A percentile compares a stretch with the other conserved stretches of the same genome.
phyloP scores from a whole-genome alignment of 2,113 vertebrate species.

The Barbus barbus region DNA sequence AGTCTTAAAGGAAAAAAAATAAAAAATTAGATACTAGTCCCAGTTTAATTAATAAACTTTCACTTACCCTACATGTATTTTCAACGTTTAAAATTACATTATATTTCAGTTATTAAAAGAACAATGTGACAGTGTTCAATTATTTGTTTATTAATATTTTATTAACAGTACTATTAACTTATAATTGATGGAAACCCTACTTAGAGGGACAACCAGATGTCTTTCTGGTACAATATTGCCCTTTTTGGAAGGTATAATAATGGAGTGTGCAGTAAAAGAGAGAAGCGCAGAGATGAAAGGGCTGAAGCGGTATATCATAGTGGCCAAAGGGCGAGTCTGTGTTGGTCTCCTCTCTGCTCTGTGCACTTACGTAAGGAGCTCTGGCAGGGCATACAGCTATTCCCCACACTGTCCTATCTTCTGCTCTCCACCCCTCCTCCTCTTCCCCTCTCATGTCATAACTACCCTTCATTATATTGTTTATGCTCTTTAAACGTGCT shows the following conservation, averaged over 20 bases:
- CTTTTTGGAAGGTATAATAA: not conserved
- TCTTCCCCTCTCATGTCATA: not conserved
- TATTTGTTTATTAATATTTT: not conserved
- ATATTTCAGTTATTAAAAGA: too few species aligned
- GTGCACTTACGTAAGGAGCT: slow-evolving; percentile 4
- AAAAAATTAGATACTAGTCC: too few species aligned
- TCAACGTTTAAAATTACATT: too few species aligned
- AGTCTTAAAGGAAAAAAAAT: too few species aligned
- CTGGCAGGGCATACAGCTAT: not conserved
- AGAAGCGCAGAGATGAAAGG: too few species aligned
- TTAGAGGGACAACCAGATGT: not conserved
- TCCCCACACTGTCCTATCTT: not conserved
- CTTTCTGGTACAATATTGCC: not conserved
- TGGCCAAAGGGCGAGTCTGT: slow-evolving; percentile 47
- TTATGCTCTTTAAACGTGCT: not conserved
- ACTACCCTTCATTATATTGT: not conserved
- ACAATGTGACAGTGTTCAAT: too few species aligned
- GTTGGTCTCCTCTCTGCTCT: not conserved
- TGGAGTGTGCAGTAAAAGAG: too few species aligned
- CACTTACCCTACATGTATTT: too few species aligned
- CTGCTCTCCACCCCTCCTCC: not conserved
- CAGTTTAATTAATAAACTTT: too few species aligned
- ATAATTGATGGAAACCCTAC: not conserved
- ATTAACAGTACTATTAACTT: not conserved
- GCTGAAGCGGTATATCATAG: slow-evolving; percentile 43